phyloP scores from a whole-genome alignment of 2,113 vertebrate species.

The Ramphastos sulfuratus region DNA sequence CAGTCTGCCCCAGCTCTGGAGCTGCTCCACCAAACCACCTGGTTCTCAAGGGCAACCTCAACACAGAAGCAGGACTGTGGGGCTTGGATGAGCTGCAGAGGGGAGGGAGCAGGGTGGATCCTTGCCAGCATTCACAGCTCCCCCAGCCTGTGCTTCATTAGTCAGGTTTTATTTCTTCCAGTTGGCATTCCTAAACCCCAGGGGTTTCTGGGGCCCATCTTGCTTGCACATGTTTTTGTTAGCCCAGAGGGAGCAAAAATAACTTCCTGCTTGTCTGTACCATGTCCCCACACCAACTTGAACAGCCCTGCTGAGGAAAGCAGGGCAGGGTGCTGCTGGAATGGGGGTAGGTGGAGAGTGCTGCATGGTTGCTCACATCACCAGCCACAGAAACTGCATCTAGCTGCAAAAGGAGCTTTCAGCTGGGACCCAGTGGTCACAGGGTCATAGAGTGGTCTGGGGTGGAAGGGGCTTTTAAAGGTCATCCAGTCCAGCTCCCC shows the following conservation, averaged over 20 bases:
- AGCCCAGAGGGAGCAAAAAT: neutral
- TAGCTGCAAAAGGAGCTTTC: neutral
- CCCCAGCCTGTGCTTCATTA: neutral
- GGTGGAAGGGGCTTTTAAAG: neutral
- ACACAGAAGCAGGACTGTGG: accelerated
- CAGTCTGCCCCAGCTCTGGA: neutral
- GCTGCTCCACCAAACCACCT: accelerated
- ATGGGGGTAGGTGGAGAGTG: neutral
- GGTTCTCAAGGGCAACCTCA: neutral
- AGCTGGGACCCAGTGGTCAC: accelerated
- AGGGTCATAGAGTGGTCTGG: too few species aligned
- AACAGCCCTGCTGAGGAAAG: neutral
- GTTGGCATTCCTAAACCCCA: neutral
- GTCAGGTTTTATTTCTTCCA: constrained; percentile 1
- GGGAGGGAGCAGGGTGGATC: neutral
- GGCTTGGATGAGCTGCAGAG: accelerated
- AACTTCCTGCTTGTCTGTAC: neutral
- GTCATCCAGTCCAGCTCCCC: neutral
- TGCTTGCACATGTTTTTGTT: neutral
- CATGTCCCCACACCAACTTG: neutral
- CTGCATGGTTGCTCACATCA: accelerated
- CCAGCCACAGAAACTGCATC: neutral
- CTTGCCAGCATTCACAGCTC: neutral
- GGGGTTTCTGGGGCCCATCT: neutral
- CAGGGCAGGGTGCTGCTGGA: accelerated